Percentiles rank a stretch among this genome's conserved stretches.
phyloP scores from a whole-genome alignment of 2,888 invertebrate species.

The Andricus curvator region DNA sequence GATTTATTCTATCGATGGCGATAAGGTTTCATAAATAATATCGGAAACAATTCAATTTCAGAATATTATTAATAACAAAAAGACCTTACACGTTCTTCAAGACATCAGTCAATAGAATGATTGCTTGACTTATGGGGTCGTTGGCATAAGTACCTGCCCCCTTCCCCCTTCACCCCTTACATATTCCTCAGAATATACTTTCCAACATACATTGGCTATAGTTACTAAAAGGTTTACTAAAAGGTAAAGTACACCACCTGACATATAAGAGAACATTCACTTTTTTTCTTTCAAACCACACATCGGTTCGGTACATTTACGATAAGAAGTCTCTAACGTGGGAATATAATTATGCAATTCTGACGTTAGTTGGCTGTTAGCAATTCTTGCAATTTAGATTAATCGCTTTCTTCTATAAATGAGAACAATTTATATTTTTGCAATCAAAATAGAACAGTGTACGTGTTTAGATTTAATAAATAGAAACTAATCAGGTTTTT shows the following conservation, averaged over 20 bases:
- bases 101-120: conserved; percentile 48
- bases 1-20: neutral
- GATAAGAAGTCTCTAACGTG: conserved; percentile 27
- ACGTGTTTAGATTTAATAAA: too few relatives aligned
- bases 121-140: conserved; percentile 54
- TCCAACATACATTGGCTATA: conserved; percentile 33
- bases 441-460: neutral
- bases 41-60: neutral
- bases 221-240: conserved; percentile 35
- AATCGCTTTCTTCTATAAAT: conserved; percentile 14
- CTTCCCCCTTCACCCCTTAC: conserved; percentile 3
- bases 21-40: conserved; percentile 13
- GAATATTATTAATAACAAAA: neutral
- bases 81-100: neutral
- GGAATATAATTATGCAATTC: conserved; percentile 36
- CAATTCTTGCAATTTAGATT: conserved; percentile 17
- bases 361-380: conserved; percentile 8
- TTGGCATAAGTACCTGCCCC: conserved; percentile 49
- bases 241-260: conserved; percentile 39
- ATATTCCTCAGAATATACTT: conserved; percentile 20
- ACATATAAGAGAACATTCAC: conserved; percentile 39
- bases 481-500: too few relatives aligned
- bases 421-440: conserved; percentile 3
- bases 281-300: conserved; percentile 1
- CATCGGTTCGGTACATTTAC: conserved; percentile 10